Evolutionary conservation across 2,113 vertebrate genomes (phyloP).

Genomic region (Hypanus sabinus): DNA sequence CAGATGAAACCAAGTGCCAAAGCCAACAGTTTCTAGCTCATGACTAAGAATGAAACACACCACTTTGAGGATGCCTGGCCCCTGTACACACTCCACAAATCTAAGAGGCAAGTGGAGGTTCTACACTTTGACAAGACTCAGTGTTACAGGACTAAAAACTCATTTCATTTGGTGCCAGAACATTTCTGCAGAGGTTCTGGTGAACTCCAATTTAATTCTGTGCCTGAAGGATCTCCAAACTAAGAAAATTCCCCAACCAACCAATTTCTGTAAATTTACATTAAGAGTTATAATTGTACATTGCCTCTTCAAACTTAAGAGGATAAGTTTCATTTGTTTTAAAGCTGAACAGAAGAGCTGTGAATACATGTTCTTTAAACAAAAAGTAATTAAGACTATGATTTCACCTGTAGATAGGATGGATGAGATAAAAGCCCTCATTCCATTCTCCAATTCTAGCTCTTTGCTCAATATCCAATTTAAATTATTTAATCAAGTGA

Average conservation of each 20-base stretch:
- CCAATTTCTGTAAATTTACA: neutral
- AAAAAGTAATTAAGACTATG: neutral
- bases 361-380: neutral
- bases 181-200: neutral
- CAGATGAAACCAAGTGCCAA: no score
- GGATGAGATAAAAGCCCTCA: neutral
- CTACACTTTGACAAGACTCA: neutral
- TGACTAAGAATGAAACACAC: neutral
- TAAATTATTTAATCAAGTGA: no score
- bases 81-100: neutral
- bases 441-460: neutral
- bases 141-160: neutral
- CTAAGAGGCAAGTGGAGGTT: no score
- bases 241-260: neutral
- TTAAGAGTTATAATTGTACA: neutral
- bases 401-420: neutral
- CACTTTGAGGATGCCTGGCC: neutral
- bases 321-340: neutral
- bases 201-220: neutral
- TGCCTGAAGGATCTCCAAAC: neutral
- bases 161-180: neutral
- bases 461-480: neutral
- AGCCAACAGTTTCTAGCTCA: neutral
- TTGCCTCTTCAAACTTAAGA: neutral
- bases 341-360: neutral